phyloP scores from a whole-genome alignment of 2,888 invertebrate species.

The Nymphalis polychloros region DNA sequence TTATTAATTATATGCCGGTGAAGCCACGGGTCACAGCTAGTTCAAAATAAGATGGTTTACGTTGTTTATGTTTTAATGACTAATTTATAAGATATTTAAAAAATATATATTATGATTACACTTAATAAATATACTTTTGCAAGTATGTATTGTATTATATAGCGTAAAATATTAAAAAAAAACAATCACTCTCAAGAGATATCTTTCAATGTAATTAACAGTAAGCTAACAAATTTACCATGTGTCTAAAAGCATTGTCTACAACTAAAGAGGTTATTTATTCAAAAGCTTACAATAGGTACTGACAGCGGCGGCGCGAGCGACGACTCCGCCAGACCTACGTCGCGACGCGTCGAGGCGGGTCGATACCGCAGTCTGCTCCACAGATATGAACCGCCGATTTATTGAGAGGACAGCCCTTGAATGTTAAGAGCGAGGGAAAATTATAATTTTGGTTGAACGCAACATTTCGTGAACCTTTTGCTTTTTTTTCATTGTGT shows the following conservation, averaged over 20 bases:
- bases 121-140: too few relatives aligned
- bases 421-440: slow-evolving; percentile 47
- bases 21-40: too few relatives aligned
- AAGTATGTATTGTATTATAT: too few relatives aligned
- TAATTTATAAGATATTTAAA: too few relatives aligned
- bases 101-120: too few relatives aligned
- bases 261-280: slow-evolving; percentile 4
- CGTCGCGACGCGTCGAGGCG: slow-evolving; percentile 38
- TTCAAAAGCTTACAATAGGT: slow-evolving; percentile 7
- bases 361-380: slow-evolving; percentile 44
- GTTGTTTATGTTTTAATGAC: too few relatives aligned
- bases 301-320: slow-evolving; percentile 13
- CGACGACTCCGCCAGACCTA: slow-evolving; percentile 10
- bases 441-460: slow-evolving; percentile 14
- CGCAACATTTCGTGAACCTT: not conserved
- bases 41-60: too few relatives aligned
- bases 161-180: too few relatives aligned
- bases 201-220: not conserved
- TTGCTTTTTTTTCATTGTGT: too few relatives aligned
- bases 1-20: too few relatives aligned
- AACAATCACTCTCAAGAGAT: too few relatives aligned
- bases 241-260: not conserved
- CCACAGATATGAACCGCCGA: slow-evolving; percentile 50
- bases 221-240: not conserved
- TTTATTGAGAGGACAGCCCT: slow-evolving; percentile 50